These are phyloP conservation scores for Myotis daubentonii DNA, from an alignment of 2,797 vertebrate genomes.

Conservation along the genomic window DNA sequence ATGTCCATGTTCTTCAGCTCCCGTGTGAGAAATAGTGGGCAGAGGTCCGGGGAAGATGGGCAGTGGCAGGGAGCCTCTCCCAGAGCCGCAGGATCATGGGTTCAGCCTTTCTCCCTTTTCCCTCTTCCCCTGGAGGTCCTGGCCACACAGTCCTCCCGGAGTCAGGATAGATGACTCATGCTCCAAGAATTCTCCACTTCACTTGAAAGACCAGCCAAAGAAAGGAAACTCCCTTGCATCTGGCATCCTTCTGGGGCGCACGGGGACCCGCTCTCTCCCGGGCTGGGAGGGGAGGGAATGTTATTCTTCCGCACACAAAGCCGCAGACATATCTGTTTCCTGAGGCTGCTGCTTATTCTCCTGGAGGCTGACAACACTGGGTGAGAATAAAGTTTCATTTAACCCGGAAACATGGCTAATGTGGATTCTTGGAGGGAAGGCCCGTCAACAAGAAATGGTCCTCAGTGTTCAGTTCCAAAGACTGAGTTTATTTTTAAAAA, in stretches of 20 bases:
- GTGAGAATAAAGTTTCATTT: background rate
- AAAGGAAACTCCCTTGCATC: conserved; percentile 12
- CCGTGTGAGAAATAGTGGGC: fast-evolving
- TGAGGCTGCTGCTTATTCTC: background rate
- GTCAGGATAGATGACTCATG: background rate
- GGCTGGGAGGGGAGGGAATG: background rate
- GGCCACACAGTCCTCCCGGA: background rate
- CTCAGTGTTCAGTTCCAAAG: background rate
- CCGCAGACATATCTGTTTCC: background rate
- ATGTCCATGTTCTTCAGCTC: fast-evolving
- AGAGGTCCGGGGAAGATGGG: background rate
- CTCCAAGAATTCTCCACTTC: background rate
- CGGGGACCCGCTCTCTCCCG: fast-evolving
- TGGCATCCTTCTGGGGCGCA: background rate
- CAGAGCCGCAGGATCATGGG: background rate
- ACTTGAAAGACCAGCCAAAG: background rate
- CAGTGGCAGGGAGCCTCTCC: background rate
- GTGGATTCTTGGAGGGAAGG: too few species aligned
- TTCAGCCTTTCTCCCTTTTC: background rate
- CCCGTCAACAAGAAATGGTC: background rate
- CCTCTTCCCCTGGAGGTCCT: background rate
- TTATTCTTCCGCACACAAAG: background rate
- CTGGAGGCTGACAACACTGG: background rate
- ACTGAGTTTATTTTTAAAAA: background rate
- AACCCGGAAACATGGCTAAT: background rate